Percentiles rank a stretch among this genome's conserved stretches.
Evolutionary conservation across 2,113 vertebrate species (phyloP).

Genomic region (Oreotrochilus melanogaster): DNA sequence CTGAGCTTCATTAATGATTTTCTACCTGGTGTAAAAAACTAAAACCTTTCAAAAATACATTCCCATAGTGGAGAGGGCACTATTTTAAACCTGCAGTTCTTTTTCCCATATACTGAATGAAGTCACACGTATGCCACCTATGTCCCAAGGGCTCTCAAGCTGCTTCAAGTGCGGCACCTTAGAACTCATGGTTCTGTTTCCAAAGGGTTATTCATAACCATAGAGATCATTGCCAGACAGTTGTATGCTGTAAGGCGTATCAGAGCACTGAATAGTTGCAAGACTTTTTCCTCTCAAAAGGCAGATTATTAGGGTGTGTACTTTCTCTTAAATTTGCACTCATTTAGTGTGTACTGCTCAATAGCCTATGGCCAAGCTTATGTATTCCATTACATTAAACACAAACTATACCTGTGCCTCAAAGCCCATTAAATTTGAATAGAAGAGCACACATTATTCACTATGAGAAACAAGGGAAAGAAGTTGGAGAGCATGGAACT

Average conservation of each 20-base stretch:
- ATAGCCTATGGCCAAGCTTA: background rate
- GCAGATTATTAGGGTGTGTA: background rate
- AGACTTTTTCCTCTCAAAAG: background rate
- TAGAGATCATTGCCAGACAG: background rate
- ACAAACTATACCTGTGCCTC: fast-evolving
- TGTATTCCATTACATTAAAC: background rate
- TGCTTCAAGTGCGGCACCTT: background rate
- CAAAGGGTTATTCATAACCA: background rate
- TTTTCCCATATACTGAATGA: background rate
- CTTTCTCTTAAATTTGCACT: background rate
- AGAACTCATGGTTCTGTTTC: background rate
- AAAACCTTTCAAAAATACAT: background rate
- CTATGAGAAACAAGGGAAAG: background rate
- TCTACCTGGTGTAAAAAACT: background rate
- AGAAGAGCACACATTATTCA: background rate
- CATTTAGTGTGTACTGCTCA: background rate
- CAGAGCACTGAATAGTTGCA: background rate
- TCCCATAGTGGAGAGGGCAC: fast-evolving
- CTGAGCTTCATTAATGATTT: background rate
- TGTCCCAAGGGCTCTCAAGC: background rate
- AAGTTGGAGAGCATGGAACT: background rate
- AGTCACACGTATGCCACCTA: fast-evolving
- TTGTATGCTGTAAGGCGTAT: background rate
- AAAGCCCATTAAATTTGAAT: background rate
- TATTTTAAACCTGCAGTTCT: background rate